Evolutionary conservation across 1,140 invertebrate genomes (phyloP).

Genomic region (Paracyclopina nana): DNA sequence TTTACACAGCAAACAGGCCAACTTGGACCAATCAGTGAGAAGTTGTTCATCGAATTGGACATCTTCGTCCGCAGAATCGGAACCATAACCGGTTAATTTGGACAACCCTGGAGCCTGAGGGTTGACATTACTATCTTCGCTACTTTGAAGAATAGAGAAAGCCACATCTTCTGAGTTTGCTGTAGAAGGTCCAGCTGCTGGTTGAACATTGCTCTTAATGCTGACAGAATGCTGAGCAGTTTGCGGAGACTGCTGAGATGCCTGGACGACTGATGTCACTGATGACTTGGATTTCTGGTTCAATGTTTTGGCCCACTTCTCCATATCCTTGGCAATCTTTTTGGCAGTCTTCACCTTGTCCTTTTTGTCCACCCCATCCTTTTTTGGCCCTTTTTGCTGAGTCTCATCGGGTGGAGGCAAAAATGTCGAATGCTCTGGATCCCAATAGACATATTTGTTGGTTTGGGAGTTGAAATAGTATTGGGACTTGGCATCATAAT

Average conservation of each 20-base stretch:
- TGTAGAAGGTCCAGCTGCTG: too few relatives aligned
- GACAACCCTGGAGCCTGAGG: constrained; percentile 27
- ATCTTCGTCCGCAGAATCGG: constrained; percentile 42
- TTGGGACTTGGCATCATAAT: constrained; percentile 85
- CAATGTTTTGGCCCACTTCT: constrained; percentile 86
- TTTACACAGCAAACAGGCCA: constrained; percentile 89
- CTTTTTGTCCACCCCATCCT: constrained; percentile 29
- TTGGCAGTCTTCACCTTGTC: constrained; percentile 93
- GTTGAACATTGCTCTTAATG: constrained; percentile 14
- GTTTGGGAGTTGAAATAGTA: constrained; percentile 79
- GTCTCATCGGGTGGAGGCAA: too few relatives aligned
- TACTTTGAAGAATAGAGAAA: constrained; percentile 61
- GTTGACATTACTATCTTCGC: constrained; percentile 21
- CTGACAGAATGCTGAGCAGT: constrained; percentile 17
- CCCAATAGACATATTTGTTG: constrained; percentile 88
- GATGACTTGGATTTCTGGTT: too few relatives aligned
- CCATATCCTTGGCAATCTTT: constrained; percentile 91
- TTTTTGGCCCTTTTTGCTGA: constrained; percentile 17
- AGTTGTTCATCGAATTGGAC: constrained; percentile 24
- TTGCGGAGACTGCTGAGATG: constrained; percentile 40
- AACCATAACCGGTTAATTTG: constrained; percentile 47
- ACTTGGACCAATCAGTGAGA: constrained; percentile 62
- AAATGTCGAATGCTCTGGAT: constrained; percentile 56
- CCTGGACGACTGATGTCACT: too few relatives aligned
- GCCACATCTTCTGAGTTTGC: constrained; percentile 84